phyloP scores from a whole-genome alignment of 2,888 invertebrate genomes.

The Pseudanteris insignis region DNA sequence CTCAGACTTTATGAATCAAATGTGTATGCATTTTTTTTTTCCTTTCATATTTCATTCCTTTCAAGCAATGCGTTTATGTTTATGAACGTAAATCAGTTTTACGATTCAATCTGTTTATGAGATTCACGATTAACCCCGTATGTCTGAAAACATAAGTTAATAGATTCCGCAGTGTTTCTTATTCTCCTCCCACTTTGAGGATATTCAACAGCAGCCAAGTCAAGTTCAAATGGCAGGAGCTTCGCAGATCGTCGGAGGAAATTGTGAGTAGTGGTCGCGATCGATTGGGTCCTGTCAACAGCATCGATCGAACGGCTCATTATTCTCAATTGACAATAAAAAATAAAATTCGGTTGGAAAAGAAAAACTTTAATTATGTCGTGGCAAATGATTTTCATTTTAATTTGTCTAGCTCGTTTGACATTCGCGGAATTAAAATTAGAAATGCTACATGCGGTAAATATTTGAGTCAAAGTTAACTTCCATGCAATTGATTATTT shows the following conservation, averaged over 20 bases:
- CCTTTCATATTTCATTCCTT: no score
- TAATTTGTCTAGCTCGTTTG: conserved; percentile 15
- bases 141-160: conserved; percentile 27
- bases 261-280: conserved; percentile 49
- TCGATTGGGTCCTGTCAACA: conserved; percentile 36
- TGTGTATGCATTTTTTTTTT: no score
- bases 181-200: conserved; percentile 50
- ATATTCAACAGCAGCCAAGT: conserved; percentile 47
- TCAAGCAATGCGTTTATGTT: no score
- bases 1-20: no score
- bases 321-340: conserved; percentile 14
- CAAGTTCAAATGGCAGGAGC: conserved; percentile 49
- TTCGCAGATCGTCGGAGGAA: conserved; percentile 52
- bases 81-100: conserved; percentile 8
- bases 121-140: conserved; percentile 20
- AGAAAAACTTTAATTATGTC: no score
- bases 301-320: conserved; percentile 22
- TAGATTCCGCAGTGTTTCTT: conserved; percentile 46
- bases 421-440: conserved; percentile 46
- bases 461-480: no score
- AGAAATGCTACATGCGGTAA: conserved; percentile 61
- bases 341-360: no score
- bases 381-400: conserved; percentile 19
- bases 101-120: conserved; percentile 26
- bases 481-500: conserved; percentile 1